Evolutionary conservation across 2,113 vertebrate species (phyloP), one percentile per base, ranked within the genome.

Genomic region (Plectropomus leopardus): DNA sequence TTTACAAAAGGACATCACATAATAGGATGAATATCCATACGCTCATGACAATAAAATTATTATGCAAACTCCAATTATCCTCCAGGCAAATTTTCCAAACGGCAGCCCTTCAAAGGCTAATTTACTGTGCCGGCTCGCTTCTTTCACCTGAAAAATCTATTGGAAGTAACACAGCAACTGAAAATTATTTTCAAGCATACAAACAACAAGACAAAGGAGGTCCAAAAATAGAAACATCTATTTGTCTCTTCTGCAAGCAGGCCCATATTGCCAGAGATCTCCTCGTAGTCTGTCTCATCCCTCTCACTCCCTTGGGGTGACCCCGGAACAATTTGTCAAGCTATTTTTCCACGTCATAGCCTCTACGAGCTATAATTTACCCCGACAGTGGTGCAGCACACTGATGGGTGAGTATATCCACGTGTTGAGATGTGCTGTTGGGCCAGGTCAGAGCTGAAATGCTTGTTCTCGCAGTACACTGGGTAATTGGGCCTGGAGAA

Each of bases 301-400:
- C 21, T 74, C 65, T 54, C 42, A 5, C 84, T 88, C 86, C 81
- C 78, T 73, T 36, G 75, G 78, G 86, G 65, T 88, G 84, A 88
- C 83, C 91, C 63, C 1, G 82, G 81, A 86, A 92, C 82, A 88
- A 89, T 92, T 89, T 90, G 81, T 92, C 87, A 93, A 76, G 84
- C 76, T 75, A 72, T 89, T 92, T 90, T 88, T 89, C 71, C 83
- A 86, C 17, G 67, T 86, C 88, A 86, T 84, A 85, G 83, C 60
- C 82, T 88, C 65, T 72, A 51, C 83, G 78, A 88, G 85, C 83
- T 89, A 77, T 89, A 89, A 91, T 92, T 88, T 91, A 80, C 76
- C 58, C 68, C 24, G 42, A 68, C 75, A 73, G 77, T 45, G 53
- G 66, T 74, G 80, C 69, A 45, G 72, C 24, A 28, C 61, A 44